Base-by-base conservation (phyloP, 53 echinoderm and acorn worm genomes). In the Echinarachnius parma region DNA sequence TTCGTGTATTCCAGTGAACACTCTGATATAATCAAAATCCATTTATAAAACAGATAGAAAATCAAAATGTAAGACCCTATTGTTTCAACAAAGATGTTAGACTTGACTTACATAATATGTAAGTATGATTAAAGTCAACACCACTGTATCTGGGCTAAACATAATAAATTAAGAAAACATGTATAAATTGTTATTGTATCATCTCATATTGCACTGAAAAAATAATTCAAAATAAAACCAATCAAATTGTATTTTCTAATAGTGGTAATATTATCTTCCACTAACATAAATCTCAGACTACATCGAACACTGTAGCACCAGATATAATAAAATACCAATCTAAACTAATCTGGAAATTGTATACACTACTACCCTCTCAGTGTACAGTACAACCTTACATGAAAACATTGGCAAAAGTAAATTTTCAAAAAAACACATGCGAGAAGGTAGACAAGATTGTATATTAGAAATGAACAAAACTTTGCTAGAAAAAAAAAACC, bases 341-440 rank as follows among this genome's bases (percentile, higher is more conserved):
- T 70, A 53, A 57, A 70, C 70, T 53, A 53, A 28, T 53, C 34
- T 23, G 34, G 52, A 34, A 57, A 25, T 57, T n/a, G n/a, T 29
- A 67, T 67, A 70, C 70, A 70, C 70, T 70, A 70, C 70, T 52
- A 70, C 70, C 70, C 70, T 53, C 70, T 70, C 46, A 66, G 54
- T 53, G 54, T 70, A 70, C 54, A 52, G 54, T 70, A 70, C 54
- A 52, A 70, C 70, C 70, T 48, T 48, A 66, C 33, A 70, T 70
- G 70, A 70, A 70, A 70, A 70, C 70, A 70, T 70, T 70, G 54
- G 70, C 70, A 70, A 70, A 26, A 37, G 7, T 39, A 9, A 31
- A 53, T 53, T 28, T 53, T 70, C 35, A 31, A 70, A 46, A 69
- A 70, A 53, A 70, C 70, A 70, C 70, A 70, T n/a, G n/a, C n/a